These are phyloP conservation scores for Elegia similella DNA, from an alignment of 2,888 invertebrate species.

Conservation along the genomic window DNA sequence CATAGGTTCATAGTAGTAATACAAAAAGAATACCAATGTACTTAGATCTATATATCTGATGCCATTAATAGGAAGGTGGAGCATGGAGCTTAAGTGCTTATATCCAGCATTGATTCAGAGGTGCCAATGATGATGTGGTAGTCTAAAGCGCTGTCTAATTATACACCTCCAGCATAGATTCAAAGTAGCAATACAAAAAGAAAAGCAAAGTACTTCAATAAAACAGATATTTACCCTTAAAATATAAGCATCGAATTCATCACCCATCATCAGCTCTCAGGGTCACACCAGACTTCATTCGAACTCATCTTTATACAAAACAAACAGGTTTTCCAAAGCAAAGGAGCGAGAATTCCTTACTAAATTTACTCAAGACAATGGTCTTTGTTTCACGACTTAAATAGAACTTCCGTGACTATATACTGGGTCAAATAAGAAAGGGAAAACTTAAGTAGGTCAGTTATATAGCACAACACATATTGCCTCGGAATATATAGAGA, in stretches of 20 bases:
- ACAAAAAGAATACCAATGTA: too few relatives aligned
- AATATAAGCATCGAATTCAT: slow-evolving; percentile 29
- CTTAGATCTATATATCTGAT: too few relatives aligned
- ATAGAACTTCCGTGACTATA: slow-evolving; percentile 4
- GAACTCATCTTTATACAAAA: slow-evolving; percentile 25
- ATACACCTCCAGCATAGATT: too few relatives aligned
- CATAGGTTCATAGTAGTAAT: too few relatives aligned
- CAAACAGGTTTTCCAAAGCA: neutral
- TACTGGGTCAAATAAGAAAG: slow-evolving; percentile 40
- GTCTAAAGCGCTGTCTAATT: too few relatives aligned
- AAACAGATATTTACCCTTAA: slow-evolving; percentile 27
- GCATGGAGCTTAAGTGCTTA: too few relatives aligned
- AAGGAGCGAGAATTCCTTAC: too few relatives aligned
- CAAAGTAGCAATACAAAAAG: too few relatives aligned
- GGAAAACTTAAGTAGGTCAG: slow-evolving; percentile 52
- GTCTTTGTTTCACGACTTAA: neutral
- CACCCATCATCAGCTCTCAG: slow-evolving; percentile 52
- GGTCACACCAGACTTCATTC: slow-evolving; percentile 19
- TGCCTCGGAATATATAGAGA: neutral
- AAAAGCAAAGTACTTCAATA: too few relatives aligned
- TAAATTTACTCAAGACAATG: neutral
- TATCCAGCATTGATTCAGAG: too few relatives aligned
- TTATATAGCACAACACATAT: slow-evolving; percentile 20
- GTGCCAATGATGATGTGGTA: too few relatives aligned
- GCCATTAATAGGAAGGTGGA: too few relatives aligned